phyloP scores from a whole-genome alignment of 2,797 vertebrate genomes.

The Limnodromus scolopaceus region DNA sequence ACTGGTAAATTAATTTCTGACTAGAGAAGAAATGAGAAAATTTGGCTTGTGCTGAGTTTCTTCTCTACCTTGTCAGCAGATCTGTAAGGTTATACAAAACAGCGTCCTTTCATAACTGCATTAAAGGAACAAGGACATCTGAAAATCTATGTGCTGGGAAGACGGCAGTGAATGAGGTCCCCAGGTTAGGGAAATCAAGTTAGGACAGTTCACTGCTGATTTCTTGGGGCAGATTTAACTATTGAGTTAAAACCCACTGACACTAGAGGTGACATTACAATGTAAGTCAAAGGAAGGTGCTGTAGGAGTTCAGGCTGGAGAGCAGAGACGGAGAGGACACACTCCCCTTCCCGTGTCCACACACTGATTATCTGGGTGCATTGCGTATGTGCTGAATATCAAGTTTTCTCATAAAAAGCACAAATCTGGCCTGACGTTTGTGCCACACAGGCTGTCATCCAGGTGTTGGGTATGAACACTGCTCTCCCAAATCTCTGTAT shows the following conservation, averaged over 20 bases:
- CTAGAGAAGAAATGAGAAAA: not conserved
- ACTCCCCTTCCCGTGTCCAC: not conserved
- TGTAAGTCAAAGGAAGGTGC: not conserved
- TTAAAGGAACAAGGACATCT: not conserved
- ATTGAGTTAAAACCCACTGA: not conserved
- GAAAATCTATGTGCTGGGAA: not conserved
- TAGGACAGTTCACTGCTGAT: not conserved
- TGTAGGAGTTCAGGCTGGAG: not conserved
- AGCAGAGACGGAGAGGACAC: not conserved
- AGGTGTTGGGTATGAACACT: not conserved
- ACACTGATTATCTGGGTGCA: not conserved
- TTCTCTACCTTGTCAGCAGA: not conserved
- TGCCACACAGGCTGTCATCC: not conserved
- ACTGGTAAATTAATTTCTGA: constrained; percentile 5
- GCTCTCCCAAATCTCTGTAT: not conserved
- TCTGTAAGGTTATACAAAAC: not conserved
- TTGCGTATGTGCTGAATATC: not conserved
- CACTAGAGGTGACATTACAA: not conserved
- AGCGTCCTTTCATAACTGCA: not conserved
- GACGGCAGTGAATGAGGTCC: not conserved
- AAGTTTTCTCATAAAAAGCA: not conserved
- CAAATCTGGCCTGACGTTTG: not conserved
- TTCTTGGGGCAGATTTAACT: not conserved
- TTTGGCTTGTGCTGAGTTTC: not conserved
- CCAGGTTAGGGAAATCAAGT: not conserved